A percentile compares a stretch with the other conserved stretches of the same genome.
Evolutionary conservation across 2,888 invertebrate genomes (phyloP).

Genomic region (Thereva unica): DNA sequence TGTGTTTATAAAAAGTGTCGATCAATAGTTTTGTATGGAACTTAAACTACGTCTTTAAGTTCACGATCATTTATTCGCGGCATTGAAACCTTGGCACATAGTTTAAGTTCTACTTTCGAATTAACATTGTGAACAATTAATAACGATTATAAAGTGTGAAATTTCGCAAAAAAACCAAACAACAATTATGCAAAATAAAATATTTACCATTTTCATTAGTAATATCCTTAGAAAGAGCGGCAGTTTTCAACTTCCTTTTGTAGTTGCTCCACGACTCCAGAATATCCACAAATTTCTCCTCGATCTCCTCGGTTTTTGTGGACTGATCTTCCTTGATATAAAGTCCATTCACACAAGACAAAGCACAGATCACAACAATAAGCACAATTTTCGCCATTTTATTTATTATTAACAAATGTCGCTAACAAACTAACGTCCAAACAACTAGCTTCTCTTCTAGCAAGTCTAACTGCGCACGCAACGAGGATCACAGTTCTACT

Average conservation of each 20-base stretch:
- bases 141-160: no score
- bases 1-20: no score
- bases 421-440: not conserved
- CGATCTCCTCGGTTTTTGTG: not conserved
- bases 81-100: no score
- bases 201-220: slow-evolving; percentile 1
- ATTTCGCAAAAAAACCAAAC: not conserved
- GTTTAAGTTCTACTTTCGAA: no score
- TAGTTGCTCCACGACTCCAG: slow-evolving; percentile 11
- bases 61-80: no score
- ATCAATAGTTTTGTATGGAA: no score
- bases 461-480: no score
- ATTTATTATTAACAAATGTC: not conserved
- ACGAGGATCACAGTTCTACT: not conserved
- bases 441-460: not conserved
- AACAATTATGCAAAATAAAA: not conserved
- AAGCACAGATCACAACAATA: not conserved
- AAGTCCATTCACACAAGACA: slow-evolving; percentile 4
- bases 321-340: slow-evolving; percentile 18
- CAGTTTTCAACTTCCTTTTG: not conserved
- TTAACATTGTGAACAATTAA: no score
- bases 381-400: not conserved
- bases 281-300: slow-evolving; percentile 1
- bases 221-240: not conserved
- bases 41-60: no score